These are phyloP conservation scores for Quadriops clusia DNA, from an alignment of 2,888 invertebrate species.

Conservation along the genomic window DNA sequence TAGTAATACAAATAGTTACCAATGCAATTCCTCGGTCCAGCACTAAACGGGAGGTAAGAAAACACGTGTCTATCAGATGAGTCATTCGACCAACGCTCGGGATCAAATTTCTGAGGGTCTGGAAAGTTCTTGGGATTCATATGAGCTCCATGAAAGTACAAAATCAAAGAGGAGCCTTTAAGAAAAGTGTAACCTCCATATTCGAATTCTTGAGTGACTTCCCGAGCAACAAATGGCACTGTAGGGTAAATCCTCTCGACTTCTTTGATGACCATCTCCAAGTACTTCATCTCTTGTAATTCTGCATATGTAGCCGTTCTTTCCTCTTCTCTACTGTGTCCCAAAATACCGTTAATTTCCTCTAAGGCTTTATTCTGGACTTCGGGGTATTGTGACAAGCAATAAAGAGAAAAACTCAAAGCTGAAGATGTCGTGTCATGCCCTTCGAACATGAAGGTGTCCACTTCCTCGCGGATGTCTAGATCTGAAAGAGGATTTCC, in stretches of 20 bases:
- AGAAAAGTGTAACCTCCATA: too few species aligned
- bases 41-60: constrained; percentile 2
- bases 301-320: constrained; percentile 22
- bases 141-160: too few species aligned
- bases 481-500: too few species aligned
- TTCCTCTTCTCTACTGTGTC: constrained; percentile 15
- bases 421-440: constrained; percentile 18
- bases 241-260: constrained; percentile 26
- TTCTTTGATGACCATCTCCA: constrained; percentile 29
- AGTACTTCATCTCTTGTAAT: constrained; percentile 27
- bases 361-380: constrained; percentile 26
- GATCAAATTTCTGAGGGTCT: constrained; percentile 5
- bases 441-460: too few species aligned
- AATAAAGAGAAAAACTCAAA: constrained; percentile 15
- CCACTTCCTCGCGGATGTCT: too few species aligned
- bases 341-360: constrained; percentile 31
- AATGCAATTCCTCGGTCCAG: constrained; percentile 5
- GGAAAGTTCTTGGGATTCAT: background rate
- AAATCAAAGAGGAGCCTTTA: too few species aligned
- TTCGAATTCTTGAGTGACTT: constrained; percentile 16
- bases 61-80: background rate
- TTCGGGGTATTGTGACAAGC: constrained; percentile 10
- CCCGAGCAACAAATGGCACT: constrained; percentile 24
- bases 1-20: constrained; percentile 4
- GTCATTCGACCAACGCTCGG: constrained; percentile 1